Base-by-base conservation (phyloP, 2,797 vertebrate genomes). In the Chelon labrosus region DNA sequence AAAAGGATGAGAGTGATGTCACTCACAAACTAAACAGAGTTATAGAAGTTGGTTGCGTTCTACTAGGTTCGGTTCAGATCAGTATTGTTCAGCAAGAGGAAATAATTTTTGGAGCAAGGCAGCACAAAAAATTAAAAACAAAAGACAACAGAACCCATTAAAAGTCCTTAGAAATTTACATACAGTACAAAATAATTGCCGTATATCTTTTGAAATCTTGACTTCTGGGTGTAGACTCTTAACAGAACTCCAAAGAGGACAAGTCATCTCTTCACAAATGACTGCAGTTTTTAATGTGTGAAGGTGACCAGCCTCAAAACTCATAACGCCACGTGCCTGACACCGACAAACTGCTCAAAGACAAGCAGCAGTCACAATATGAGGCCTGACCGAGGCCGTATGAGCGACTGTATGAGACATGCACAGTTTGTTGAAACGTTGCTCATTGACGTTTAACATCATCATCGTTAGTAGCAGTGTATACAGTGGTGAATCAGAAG, bases 401-500 rank as follows among this genome's bases (percentile, higher is more conserved):
- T 1, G 51, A 46, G 49, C 22, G 35, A 20, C 41, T 46, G 53
- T 55, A 31, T 31, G 22, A 65, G 13, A 25, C 38, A 25, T 49
- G 16, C 61, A 51, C 2, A 49, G 41, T 51, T n/a, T 5, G 31
- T 61, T 56, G 22, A 75, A 55, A 61, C 62, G 16, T 50, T 22
- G 12, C n/a, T 56, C 16, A 16, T 44, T 44, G 5, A 17, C 42
- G 17, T 44, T 44, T 44, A 44, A 60, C 35, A 44, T 20, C 57
- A 50, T 13, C 39, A 10, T 19, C 38, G 16, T 60, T 69, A 61
- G 12, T 39, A 25, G 8, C 25, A 14, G 11, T 27, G 10, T 67
- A 54, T 61, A 0, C 16, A 27, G 14, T 22, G 9, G 7, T 16
- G 38, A 41, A 50, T 56, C 2, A 12, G 49, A 50, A 22, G 31